These are phyloP conservation scores for Meandrina meandrites DNA, from an alignment of 92 coral and sea anemone genomes.

Conservation along the genomic window DNA sequence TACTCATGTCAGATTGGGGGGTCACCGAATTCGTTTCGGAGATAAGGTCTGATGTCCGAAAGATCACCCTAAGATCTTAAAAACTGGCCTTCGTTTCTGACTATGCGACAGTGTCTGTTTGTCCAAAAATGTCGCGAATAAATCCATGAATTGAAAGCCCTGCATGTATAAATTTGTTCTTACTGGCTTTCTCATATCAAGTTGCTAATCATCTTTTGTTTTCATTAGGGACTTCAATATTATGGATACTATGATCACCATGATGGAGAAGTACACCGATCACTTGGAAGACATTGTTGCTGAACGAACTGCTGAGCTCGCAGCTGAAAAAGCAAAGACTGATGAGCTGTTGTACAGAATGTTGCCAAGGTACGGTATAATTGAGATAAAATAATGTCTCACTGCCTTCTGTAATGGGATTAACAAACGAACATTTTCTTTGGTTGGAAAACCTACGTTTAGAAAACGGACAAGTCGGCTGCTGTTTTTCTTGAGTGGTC, in stretches of 20 bases:
- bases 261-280: constrained; percentile 86
- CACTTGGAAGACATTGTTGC: constrained; percentile 86
- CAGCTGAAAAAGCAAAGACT: constrained; percentile 79
- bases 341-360: constrained; percentile 80
- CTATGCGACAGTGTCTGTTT: no score
- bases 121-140: no score
- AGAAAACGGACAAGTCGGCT: no score
- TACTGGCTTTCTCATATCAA: no score
- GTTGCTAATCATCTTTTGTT: background rate
- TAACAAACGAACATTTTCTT: background rate
- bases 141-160: no score
- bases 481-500: no score
- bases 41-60: no score
- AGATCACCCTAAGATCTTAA: no score
- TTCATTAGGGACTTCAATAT: constrained; percentile 71
- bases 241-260: constrained; percentile 83
- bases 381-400: background rate
- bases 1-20: no score
- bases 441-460: background rate
- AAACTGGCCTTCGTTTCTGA: no score
- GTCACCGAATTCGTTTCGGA: no score
- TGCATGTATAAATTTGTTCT: no score
- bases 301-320: constrained; percentile 79
- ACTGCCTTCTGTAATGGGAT: background rate
- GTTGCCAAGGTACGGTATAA: constrained; percentile 83